Evolutionary conservation across 2,797 vertebrate genomes (phyloP).

Genomic region (Gambusia yucatana): DNA sequence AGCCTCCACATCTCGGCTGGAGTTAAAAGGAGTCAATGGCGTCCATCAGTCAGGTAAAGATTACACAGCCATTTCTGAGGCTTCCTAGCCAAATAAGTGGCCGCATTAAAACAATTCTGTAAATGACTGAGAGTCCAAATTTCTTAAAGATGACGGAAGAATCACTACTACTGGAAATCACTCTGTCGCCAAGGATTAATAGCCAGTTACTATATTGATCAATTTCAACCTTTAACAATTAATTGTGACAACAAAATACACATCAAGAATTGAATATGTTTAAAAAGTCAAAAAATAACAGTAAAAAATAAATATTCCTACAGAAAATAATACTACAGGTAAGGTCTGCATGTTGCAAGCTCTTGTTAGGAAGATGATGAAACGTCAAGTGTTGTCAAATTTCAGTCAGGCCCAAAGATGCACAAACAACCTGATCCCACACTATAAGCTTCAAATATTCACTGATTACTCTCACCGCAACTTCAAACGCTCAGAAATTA

Average conservation of each 20-base stretch:
- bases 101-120: background rate
- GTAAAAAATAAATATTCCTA: background rate
- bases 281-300: background rate
- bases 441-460: background rate
- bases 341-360: background rate
- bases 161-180: background rate
- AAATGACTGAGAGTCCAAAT: background rate
- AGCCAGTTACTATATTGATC: background rate
- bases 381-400: background rate
- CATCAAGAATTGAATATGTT: background rate
- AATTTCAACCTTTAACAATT: background rate
- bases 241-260: background rate
- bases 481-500: constrained; percentile 4
- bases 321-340: background rate
- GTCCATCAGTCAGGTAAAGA: background rate
- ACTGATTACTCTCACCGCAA: constrained; percentile 1
- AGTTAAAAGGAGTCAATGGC: background rate
- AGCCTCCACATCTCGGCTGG: background rate
- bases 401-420: background rate
- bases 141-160: background rate
- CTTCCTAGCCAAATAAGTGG: background rate
- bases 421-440: background rate
- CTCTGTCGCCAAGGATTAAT: background rate
- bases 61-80: background rate
- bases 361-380: background rate